phyloP scores from a whole-genome alignment of 1,140 invertebrate species.

The Hypothenemus hampei region DNA sequence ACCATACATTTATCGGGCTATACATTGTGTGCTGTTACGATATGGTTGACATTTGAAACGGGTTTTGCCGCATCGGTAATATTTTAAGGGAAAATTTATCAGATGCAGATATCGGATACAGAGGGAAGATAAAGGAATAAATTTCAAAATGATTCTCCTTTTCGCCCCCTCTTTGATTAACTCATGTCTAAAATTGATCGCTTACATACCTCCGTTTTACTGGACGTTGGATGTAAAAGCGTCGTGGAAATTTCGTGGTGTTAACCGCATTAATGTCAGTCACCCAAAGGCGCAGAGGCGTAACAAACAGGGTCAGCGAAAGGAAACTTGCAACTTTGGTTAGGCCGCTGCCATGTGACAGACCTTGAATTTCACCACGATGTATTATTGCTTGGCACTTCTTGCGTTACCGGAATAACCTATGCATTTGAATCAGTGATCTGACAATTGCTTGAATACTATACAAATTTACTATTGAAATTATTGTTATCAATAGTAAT shows the following conservation, averaged over 20 bases:
- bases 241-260: background rate
- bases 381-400: slow-evolving; percentile 16
- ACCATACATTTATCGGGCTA: slow-evolving; percentile 10
- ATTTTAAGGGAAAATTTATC: slow-evolving; percentile 10
- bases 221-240: background rate
- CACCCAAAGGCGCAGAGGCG: slow-evolving; percentile 25
- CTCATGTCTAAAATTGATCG: no score
- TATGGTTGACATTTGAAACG: slow-evolving; percentile 12
- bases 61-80: slow-evolving; percentile 7
- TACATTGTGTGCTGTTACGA: slow-evolving; percentile 4
- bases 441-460: no score
- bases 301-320: slow-evolving; percentile 26
- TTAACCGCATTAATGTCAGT: slow-evolving; percentile 14
- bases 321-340: slow-evolving; percentile 24
- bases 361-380: slow-evolving; percentile 22
- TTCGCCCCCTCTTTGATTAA: no score
- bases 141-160: no score
- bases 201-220: no score
- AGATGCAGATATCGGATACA: background rate
- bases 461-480: no score
- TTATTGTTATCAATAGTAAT: no score
- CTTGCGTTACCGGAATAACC: slow-evolving; percentile 13
- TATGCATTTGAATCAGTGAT: slow-evolving; percentile 11
- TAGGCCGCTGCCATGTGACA: slow-evolving; percentile 16
- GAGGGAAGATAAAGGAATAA: no score